phyloP scores from a whole-genome alignment of 2,797 vertebrate species.

The Galagoides demidoff region DNA sequence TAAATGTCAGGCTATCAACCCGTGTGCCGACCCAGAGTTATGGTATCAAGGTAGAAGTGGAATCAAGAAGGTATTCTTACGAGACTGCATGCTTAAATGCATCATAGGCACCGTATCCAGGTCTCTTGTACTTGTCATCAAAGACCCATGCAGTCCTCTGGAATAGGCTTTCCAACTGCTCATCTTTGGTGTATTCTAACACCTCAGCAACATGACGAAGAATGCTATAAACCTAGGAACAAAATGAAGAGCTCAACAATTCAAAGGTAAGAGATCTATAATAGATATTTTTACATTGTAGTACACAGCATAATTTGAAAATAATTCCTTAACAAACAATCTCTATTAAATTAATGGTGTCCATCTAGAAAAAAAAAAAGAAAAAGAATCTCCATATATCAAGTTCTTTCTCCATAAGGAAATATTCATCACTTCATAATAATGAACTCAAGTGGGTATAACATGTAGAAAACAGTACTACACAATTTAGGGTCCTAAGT shows the following conservation, averaged over 20 bases:
- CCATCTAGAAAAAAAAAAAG: not conserved
- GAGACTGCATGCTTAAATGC: slow-evolving; percentile 99
- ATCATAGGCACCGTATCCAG: slow-evolving; percentile 99
- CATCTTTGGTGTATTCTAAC: slow-evolving; percentile 97
- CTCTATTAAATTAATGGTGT: not conserved
- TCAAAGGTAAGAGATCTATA: slow-evolving; percentile 21
- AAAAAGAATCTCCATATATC: not conserved
- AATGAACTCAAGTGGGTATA: not conserved
- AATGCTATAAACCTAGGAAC: slow-evolving; percentile 96
- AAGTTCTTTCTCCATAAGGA: slow-evolving; percentile 38
- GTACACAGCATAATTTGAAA: not conserved
- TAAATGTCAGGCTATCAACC: not conserved
- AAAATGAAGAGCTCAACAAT: slow-evolving; percentile 54
- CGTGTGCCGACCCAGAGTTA: not conserved
- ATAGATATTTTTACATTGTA: not conserved
- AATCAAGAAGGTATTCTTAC: slow-evolving; percentile 88
- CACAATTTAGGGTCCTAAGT: not conserved
- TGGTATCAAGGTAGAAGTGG: not conserved
- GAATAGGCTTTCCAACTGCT: slow-evolving; percentile 98
- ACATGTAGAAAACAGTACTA: not conserved
- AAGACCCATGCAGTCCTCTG: slow-evolving; percentile 99
- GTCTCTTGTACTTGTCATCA: slow-evolving; percentile 98
- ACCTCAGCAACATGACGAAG: slow-evolving; percentile 98
- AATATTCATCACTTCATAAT: not conserved
- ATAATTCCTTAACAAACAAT: slow-evolving; percentile 34